Base-by-base conservation (phyloP, 2,888 invertebrate species). In the Chloroclysta siterata region DNA sequence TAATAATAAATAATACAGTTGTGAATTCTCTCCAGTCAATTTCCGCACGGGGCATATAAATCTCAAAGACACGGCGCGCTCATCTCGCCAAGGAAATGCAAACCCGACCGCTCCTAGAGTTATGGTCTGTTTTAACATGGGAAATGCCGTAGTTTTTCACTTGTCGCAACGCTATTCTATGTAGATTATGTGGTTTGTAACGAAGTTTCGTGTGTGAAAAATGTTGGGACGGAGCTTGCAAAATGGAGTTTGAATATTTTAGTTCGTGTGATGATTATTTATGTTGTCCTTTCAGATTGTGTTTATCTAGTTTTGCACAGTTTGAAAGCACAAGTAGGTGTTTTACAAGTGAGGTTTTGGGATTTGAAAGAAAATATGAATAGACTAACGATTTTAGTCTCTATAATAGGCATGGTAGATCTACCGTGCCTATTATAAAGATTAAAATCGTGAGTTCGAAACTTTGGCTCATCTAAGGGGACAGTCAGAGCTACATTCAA, bases 91-190 rank as follows among this genome's bases (percentile, higher is more conserved):
- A 79, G 90, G 90, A 90, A 90, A 89, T 89, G 84, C 88, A 86
- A 81, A 83, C 81, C 81, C 81, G 77, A 83, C 81, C 84, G 76
- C 78, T 57, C 55, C 69, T 55, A 59, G 85, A 90, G 82, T 88
- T 89, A 89, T 89, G 79, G 83, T 75, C 80, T 84, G 83, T 83
- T 88, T 85, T 85, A 85, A 83, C 86, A 81, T 79, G 84, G 89
- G 90, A 90, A 90, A 89, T 89, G 84, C 75, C 78, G 83, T 83
- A 87, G 82, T 90, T 90, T 90, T 89, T 90, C 89, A 90, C 72
- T 70, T 72, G 72, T 70, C 72, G 67, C 67, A 46, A 46, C 62
- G 66, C 67, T 64, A 63, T 65, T 63, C 67, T 60, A 62, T 47
- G 68, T 65, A 68, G 65, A 71, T 69, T 71, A 69, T 68, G 66